These are phyloP conservation scores for Napeogenes sylphis DNA, from an alignment of 2,888 invertebrate genomes.

Conservation along the genomic window DNA sequence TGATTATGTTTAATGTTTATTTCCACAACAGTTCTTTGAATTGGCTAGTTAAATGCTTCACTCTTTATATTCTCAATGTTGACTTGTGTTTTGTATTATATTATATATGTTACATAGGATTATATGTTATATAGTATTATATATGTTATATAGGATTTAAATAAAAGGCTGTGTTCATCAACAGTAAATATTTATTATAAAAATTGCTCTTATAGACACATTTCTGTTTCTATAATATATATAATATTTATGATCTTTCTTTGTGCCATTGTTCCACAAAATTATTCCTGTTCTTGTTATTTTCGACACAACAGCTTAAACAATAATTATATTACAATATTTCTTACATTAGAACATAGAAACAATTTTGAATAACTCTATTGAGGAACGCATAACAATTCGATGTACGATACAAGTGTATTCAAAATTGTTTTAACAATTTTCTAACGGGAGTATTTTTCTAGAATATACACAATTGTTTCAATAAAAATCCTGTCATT, in stretches of 20 bases:
- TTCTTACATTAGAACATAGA: conserved; percentile 67
- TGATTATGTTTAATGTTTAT: too few species aligned
- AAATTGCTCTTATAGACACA: conserved; percentile 78
- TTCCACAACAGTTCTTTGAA: too few species aligned
- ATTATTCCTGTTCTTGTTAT: conserved; percentile 78
- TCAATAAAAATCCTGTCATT: conserved; percentile 75
- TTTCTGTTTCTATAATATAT: conserved; percentile 78
- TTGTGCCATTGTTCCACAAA: conserved; percentile 78
- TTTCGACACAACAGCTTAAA: conserved; percentile 77
- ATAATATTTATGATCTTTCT: conserved; percentile 77
- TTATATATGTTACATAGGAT: too few species aligned
- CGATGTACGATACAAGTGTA: conserved; percentile 65
- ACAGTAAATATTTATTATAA: conserved; percentile 79
- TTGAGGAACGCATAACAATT: conserved; percentile 73
- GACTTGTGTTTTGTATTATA: too few species aligned
- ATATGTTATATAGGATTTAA: conserved; percentile 29
- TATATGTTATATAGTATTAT: too few species aligned
- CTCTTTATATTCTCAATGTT: too few species aligned
- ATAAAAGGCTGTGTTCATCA: conserved; percentile 69
- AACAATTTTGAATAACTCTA: conserved; percentile 64
- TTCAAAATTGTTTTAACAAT: conserved; percentile 63
- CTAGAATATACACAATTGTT: conserved; percentile 70
- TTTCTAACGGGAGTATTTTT: conserved; percentile 69
- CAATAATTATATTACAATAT: conserved; percentile 75
- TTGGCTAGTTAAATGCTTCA: too few species aligned